Percentiles rank a stretch among this genome's conserved stretches.
Conservation (phyloP, 2,113 vertebrate genomes). For the Spea multiplicata region DNA sequence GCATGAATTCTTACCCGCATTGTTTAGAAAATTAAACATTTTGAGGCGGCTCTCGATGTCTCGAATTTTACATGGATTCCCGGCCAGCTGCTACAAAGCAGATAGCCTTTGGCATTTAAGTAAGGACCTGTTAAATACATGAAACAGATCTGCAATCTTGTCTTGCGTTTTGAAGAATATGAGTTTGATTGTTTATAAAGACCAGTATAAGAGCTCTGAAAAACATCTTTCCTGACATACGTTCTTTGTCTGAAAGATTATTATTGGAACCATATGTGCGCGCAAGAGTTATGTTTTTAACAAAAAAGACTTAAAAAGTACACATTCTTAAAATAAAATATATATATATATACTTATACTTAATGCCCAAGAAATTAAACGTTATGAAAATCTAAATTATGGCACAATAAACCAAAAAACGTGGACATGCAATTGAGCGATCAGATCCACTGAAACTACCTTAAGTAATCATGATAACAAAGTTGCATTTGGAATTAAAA, state of each 20-base stretch:
- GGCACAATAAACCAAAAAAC: not conserved
- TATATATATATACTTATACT: not conserved
- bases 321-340: not conserved
- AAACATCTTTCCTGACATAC: constrained; percentile 24
- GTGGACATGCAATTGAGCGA: too few relatives aligned
- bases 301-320: not conserved
- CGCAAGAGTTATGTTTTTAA: not conserved
- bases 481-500: too few relatives aligned
- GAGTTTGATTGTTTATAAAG: constrained; percentile 32
- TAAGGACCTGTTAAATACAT: constrained; percentile 41
- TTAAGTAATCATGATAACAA: too few relatives aligned
- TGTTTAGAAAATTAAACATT: not conserved
- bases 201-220: constrained; percentile 22
- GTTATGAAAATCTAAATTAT: not conserved
- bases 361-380: not conserved
- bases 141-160: constrained; percentile 37
- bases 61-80: constrained; percentile 17
- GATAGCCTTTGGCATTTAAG: constrained; percentile 27
- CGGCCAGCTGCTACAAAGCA: constrained; percentile 26
- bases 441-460: too few relatives aligned
- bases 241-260: constrained; percentile 35
- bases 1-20: too few relatives aligned
- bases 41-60: not conserved
- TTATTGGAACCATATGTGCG: constrained; percentile 38
- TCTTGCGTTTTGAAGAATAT: constrained; percentile 36